Conservation (phyloP, 2,797 vertebrate genomes). For the Anabacerthia variegaticeps region DNA sequence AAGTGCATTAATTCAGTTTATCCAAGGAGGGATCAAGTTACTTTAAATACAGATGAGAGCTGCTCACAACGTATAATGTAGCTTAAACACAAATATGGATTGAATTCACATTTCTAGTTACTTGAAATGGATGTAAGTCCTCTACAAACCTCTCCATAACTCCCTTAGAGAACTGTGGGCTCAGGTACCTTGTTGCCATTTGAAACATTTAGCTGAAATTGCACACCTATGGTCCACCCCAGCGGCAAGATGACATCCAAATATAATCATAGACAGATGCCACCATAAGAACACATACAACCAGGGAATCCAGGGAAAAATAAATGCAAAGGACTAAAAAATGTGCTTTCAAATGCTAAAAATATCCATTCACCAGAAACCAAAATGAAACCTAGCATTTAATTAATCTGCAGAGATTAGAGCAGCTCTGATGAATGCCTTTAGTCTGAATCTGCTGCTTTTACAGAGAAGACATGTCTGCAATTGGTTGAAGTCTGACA, state of each 20-base stretch:
- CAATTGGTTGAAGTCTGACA: not conserved
- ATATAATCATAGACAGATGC: not conserved
- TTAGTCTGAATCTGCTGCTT: not conserved
- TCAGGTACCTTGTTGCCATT: not conserved
- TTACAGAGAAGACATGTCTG: not conserved
- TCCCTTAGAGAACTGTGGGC: not conserved
- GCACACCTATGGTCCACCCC: not conserved
- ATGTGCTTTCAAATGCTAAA: not conserved
- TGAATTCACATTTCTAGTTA: not conserved
- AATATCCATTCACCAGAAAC: not conserved
- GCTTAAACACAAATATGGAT: not conserved
- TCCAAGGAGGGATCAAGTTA: not conserved
- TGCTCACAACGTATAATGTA: not conserved
- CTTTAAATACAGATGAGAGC: not conserved
- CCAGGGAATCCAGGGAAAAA: not conserved
- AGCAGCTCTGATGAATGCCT: not conserved
- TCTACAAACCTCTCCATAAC: not conserved
- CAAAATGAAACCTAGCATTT: not conserved
- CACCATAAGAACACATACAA: not conserved
- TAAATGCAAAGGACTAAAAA: not conserved
- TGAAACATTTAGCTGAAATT: not conserved
- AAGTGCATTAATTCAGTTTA: not conserved
- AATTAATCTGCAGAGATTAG: conserved; percentile 6
- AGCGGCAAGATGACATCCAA: not conserved
- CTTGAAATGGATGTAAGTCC: not conserved